Conservation (phyloP, 2,888 invertebrate species). For the Chloroclystis v-ata region DNA sequence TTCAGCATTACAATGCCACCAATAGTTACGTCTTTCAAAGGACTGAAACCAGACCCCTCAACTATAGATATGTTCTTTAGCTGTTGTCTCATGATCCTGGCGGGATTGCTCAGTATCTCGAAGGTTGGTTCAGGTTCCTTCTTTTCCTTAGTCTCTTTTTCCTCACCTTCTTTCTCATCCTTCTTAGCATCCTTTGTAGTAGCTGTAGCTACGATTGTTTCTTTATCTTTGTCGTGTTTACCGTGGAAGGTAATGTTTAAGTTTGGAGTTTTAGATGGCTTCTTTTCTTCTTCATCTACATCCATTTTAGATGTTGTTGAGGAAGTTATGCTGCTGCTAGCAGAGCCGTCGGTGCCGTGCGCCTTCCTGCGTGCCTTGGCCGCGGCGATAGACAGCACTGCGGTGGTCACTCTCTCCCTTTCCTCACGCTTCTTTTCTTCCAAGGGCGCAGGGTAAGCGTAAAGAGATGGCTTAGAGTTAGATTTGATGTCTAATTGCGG, state of each 20-base stretch:
- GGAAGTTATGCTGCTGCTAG: slow-evolving; percentile 76
- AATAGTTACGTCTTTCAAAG: slow-evolving; percentile 94
- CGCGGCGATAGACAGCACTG: slow-evolving; percentile 95
- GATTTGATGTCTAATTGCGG: slow-evolving; percentile 95
- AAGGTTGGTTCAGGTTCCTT: slow-evolving; percentile 95
- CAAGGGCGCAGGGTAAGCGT: slow-evolving; percentile 96
- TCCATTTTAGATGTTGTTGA: slow-evolving; percentile 90
- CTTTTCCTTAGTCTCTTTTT: slow-evolving; percentile 71
- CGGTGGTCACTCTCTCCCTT: slow-evolving; percentile 98
- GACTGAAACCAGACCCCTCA: slow-evolving; percentile 88
- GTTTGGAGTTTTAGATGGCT: slow-evolving; percentile 66
- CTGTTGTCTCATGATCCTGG: slow-evolving; percentile 95
- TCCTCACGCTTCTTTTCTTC: slow-evolving; percentile 99
- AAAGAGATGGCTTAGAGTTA: slow-evolving; percentile 94
- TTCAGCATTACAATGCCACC: slow-evolving; percentile 98
- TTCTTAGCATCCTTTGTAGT: slow-evolving; percentile 72
- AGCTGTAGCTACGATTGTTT: slow-evolving; percentile 16
- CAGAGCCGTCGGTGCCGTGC: slow-evolving; percentile 81
- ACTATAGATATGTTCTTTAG: slow-evolving; percentile 86
- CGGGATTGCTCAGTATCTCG: slow-evolving; percentile 96
- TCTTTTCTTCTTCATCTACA: slow-evolving; percentile 83
- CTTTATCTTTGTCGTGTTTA: slow-evolving; percentile 65
- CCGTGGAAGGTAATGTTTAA: slow-evolving; percentile 72
- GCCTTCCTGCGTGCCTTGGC: slow-evolving; percentile 94
- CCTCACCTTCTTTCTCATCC: slow-evolving; percentile 70